These are phyloP conservation scores for Lochmaea capreae DNA, from an alignment of 2,888 invertebrate genomes.

Conservation along the genomic window DNA sequence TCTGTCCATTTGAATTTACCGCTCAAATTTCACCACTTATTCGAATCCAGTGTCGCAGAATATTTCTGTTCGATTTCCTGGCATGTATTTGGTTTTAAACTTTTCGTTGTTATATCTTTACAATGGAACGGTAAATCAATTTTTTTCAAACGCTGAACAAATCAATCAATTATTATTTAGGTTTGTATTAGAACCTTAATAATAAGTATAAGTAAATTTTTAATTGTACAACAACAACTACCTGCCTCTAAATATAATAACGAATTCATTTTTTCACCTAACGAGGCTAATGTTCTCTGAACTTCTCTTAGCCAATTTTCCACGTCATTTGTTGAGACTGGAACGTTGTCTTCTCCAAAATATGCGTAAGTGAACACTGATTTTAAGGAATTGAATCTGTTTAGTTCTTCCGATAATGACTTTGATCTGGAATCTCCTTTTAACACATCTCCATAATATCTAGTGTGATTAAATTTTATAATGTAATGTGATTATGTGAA, in stretches of 20 bases:
- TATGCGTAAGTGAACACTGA: slow-evolving; percentile 19
- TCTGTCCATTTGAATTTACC: no score
- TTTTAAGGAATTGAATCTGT: slow-evolving; percentile 31
- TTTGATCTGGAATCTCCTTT: neutral
- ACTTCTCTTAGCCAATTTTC: slow-evolving; percentile 50
- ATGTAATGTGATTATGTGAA: neutral
- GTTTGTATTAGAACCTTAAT: no score
- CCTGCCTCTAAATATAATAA: neutral
- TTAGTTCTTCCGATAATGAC: slow-evolving; percentile 19
- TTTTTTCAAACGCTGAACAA: no score
- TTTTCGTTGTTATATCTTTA: no score
- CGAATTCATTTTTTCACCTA: slow-evolving; percentile 39
- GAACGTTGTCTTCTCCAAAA: slow-evolving; percentile 17
- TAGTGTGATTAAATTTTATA: neutral
- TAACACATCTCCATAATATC: neutral
- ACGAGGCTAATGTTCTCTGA: slow-evolving; percentile 44
- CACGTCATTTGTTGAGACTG: slow-evolving; percentile 37
- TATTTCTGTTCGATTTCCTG: no score
- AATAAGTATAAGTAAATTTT: no score
- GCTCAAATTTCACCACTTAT: no score
- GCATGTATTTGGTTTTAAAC: no score
- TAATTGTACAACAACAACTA: no score
- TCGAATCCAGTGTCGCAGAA: no score
- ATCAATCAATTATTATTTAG: no score
- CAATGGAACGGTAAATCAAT: no score